Percentiles rank a stretch among this genome's conserved stretches.
Evolutionary conservation across 2,113 vertebrate species (phyloP).

Genomic region (Oreochromis aureus): DNA sequence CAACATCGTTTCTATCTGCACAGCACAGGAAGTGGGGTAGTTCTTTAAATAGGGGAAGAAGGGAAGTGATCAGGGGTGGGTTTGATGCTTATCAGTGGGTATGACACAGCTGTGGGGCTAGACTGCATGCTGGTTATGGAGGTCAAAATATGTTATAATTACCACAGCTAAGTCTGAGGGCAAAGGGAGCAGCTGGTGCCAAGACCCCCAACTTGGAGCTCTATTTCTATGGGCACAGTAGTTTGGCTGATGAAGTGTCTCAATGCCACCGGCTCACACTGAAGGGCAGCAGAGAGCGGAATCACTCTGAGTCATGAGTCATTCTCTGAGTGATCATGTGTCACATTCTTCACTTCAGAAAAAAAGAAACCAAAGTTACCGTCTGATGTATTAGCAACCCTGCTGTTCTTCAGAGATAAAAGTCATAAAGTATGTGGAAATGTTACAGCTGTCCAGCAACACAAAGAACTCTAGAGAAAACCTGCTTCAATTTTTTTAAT

Average conservation of each 20-base stretch:
- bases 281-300: not conserved
- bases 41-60: not conserved
- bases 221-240: not conserved
- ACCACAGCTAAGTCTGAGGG: not conserved
- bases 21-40: constrained; percentile 15
- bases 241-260: not conserved
- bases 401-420: not conserved
- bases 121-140: not conserved
- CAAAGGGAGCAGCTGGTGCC: constrained; percentile 3
- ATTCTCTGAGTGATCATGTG: not conserved
- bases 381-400: not conserved
- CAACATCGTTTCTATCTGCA: not conserved
- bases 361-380: not conserved
- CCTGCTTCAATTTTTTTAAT: not conserved
- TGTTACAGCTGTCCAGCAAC: not conserved
- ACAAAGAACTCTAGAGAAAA: not conserved
- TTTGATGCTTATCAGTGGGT: not conserved
- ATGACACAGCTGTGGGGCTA: not conserved
- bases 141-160: constrained; percentile 23
- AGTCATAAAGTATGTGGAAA: not conserved
- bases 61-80: not conserved
- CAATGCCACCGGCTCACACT: not conserved
- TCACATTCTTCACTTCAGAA: not conserved
- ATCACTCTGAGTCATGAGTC: constrained; percentile 10
- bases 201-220: not conserved